Evolutionary conservation across 2,888 invertebrate species (phyloP).

Genomic region (Acanthoscelides obtectus): DNA sequence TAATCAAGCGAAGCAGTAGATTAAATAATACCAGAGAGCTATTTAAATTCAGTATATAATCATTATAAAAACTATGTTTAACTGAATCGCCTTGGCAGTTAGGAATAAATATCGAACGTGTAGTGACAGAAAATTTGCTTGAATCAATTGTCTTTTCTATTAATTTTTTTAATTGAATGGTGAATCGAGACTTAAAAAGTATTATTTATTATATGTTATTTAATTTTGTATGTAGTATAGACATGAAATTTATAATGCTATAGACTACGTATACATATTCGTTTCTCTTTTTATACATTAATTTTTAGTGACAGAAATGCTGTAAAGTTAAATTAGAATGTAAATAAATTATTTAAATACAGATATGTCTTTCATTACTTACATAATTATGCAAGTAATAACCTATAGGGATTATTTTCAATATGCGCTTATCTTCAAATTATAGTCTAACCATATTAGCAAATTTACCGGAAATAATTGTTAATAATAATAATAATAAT

Average conservation of each 20-base stretch:
- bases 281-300: slow-evolving; percentile 21
- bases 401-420: no score
- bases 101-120: slow-evolving; percentile 5
- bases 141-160: slow-evolving; percentile 1
- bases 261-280: slow-evolving; percentile 14
- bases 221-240: slow-evolving; percentile 11
- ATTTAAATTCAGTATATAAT: neutral
- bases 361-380: slow-evolving; percentile 3
- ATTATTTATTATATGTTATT: slow-evolving; percentile 20
- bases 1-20: neutral
- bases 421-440: no score
- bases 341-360: slow-evolving; percentile 31
- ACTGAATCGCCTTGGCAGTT: slow-evolving; percentile 2
- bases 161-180: slow-evolving; percentile 1
- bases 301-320: slow-evolving; percentile 14
- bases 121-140: neutral
- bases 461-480: no score
- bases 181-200: slow-evolving; percentile 13
- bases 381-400: neutral
- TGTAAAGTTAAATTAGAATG: slow-evolving; percentile 23
- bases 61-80: neutral
- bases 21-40: neutral
- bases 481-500: no score
- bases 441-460: no score
- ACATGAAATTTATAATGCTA: slow-evolving; percentile 19